phyloP scores from a whole-genome alignment of 1,140 invertebrate genomes.

The Ceratosolen fusciceps region DNA sequence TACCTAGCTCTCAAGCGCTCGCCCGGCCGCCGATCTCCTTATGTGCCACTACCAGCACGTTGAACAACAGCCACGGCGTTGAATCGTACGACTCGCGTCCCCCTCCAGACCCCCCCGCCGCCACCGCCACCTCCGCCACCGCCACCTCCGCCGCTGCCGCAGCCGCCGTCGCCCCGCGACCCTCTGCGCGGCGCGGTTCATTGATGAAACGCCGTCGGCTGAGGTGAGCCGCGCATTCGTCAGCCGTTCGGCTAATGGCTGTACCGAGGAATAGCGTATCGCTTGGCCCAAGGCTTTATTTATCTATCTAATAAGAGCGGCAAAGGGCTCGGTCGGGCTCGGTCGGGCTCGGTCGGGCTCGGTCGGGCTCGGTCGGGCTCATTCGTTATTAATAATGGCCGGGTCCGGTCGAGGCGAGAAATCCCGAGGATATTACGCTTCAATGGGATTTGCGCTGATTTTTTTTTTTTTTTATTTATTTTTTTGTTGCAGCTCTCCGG shows the following conservation, averaged over 20 bases:
- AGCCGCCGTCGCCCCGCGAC: too few species aligned
- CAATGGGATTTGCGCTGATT: background rate
- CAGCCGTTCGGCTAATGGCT: background rate
- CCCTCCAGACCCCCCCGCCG: too few species aligned
- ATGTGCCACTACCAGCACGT: too few species aligned
- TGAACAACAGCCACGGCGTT: too few species aligned
- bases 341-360: background rate
- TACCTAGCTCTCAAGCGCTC: too few species aligned
- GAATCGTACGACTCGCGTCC: too few species aligned
- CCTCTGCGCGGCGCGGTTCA: too few species aligned
- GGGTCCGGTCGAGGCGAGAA: background rate
- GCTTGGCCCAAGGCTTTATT: background rate
- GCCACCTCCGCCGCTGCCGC: too few species aligned
- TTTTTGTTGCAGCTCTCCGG: too few species aligned
- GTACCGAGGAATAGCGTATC: background rate
- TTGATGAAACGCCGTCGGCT: background rate
- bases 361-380: background rate
- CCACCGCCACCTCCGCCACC: too few species aligned
- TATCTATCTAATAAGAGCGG: background rate
- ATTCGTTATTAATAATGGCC: background rate
- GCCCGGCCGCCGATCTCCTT: too few species aligned
- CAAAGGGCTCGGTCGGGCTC: background rate
- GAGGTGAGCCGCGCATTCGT: background rate
- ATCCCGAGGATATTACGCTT: background rate
- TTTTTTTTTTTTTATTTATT: too few species aligned